Conservation (phyloP, 2,888 invertebrate species). For the Pristionchus japonicus region DNA sequence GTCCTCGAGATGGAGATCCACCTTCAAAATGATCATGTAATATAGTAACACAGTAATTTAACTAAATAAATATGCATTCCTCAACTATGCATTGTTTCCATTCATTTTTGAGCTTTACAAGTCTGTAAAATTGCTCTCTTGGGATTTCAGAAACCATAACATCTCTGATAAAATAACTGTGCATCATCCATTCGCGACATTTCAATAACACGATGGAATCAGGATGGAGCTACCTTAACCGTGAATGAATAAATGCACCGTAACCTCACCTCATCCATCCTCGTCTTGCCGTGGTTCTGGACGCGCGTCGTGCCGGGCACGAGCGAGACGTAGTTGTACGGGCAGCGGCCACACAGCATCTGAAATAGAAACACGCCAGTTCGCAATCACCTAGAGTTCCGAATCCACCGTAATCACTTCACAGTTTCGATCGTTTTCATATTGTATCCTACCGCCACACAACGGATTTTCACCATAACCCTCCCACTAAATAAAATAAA, state of each 20-base stretch:
- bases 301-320: neutral
- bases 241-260: neutral
- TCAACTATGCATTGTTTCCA: no score
- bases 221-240: neutral
- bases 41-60: neutral
- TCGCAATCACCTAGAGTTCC: neutral
- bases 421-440: neutral
- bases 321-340: neutral
- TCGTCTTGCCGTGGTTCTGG: neutral
- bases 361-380: neutral
- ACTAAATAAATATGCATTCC: neutral
- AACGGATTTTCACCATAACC: neutral
- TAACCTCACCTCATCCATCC: neutral
- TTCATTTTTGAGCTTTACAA: no score
- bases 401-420: no score
- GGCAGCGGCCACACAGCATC: neutral
- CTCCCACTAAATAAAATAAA: no score
- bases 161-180: no score
- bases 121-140: no score
- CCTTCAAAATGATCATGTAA: no score
- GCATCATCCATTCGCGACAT: no score
- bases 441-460: neutral
- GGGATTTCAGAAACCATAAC: no score
- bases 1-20: neutral
- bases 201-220: no score